phyloP scores from a whole-genome alignment of 2,888 invertebrate species.

The Drosophila imparisetae region DNA sequence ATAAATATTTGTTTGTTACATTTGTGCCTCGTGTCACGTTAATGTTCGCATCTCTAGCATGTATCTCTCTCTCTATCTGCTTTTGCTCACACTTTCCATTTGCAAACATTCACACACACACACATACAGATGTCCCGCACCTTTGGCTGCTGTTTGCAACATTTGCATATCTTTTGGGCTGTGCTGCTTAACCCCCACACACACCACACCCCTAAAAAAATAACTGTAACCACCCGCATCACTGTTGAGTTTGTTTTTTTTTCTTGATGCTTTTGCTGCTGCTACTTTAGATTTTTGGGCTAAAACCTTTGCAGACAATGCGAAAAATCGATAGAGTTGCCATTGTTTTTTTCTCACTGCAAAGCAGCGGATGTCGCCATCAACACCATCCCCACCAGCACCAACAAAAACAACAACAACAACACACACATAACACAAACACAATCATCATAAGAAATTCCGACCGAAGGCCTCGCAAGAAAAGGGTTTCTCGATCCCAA shows the following conservation, averaged over 20 bases:
- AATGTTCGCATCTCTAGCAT: conserved; percentile 36
- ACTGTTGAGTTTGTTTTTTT: conserved; percentile 22
- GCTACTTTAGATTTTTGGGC: conserved; percentile 78
- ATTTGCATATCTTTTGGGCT: conserved; percentile 76
- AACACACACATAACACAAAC: conserved; percentile 11
- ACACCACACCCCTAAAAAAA: not conserved
- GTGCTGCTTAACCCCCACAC: conserved; percentile 37
- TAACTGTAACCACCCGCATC: conserved; percentile 53
- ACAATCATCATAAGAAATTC: conserved; percentile 32
- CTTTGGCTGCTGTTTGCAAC: conserved; percentile 62
- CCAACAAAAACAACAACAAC: conserved; percentile 10
- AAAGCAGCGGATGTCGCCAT: conserved; percentile 58
- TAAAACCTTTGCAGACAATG: conserved; percentile 69
- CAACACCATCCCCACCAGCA: conserved; percentile 23
- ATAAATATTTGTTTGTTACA: not conserved
- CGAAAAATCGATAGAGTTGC: conserved; percentile 77
- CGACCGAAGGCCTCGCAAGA: conserved; percentile 11
- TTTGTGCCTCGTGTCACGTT: not conserved
- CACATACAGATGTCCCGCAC: conserved; percentile 34
- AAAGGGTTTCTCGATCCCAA: conserved; percentile 32
- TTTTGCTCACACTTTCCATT: conserved; percentile 73
- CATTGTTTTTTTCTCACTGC: conserved; percentile 61
- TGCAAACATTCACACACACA: conserved; percentile 42
- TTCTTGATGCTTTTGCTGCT: conserved; percentile 35
- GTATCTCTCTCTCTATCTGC: conserved; percentile 51